Base-by-base conservation (phyloP, 1,140 invertebrate genomes). In the Globodera ellingtonae region DNA sequence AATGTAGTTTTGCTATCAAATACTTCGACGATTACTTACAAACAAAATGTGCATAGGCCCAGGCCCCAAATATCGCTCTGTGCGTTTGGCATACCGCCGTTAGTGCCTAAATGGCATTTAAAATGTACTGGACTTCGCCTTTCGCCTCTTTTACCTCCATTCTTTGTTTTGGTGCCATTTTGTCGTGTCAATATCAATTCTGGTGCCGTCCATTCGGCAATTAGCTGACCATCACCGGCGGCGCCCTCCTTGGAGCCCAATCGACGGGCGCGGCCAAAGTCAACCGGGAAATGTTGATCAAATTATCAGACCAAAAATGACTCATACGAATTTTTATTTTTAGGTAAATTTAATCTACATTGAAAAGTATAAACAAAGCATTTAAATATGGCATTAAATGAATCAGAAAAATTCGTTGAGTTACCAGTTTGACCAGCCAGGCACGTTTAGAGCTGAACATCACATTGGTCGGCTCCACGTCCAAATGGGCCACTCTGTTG, bases 11-110 rank as follows among this genome's bases (percentile, higher is more conserved):
- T 35, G 35, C 35, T 35, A 35, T 35, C 35, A 35, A 35, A 35
- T 24, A 35, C 35, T 35, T 35, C 35, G 48, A 18, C 15, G 10
- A 80, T 88, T 15, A 6, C 91, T 91, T 88, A 92, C 89, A 99
- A 91, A n/a, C 97, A 92, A 90, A 98, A 99, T 3, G 94, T 92
- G 0, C 99, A 90, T 6, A 96, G 94, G 44, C 95, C 97, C 44
- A 98, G 91, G 72, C 94, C 94, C 97, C 97, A 99, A 83, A 98
- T 94, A 90, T 99, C 97, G 47, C 94, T 94, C 88, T 96, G 94
- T 4, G 94, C 94, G 88, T 93, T 94, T 7, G 94, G 93, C 18
- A 93, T 92, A 85, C 95, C 93, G 47, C 87, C 85, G 18, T 46
- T 70, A 3, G 47, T 18, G 62, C 35, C 47, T 52, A 78, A 62